Base-by-base conservation (phyloP, 2,797 vertebrate species). In the Microctenopoma steveboyesi region DNA sequence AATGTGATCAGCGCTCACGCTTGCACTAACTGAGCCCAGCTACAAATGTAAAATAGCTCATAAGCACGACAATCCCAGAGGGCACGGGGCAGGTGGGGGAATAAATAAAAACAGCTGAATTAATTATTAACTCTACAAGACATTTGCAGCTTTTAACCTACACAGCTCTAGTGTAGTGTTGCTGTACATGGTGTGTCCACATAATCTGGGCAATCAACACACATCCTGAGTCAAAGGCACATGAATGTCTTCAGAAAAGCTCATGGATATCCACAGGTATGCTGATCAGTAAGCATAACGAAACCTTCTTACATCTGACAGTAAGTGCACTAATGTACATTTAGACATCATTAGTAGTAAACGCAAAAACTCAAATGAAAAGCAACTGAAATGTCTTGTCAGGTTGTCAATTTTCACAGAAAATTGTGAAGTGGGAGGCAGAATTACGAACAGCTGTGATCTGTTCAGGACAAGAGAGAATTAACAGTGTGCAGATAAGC, bases 401-500 rank as follows among this genome's bases (percentile, higher is more conserved):
- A 16, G 42, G 18, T 28, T 74, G 53, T 65, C 22, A 47, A 33
- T 43, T 62, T 74, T 47, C 7, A 69, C 47, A 53, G 25, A 67
- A 48, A 74, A 54, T 18, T 73, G 28, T 37, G 8, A 69, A 45
- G 46, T 68, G 22, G 16, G 64, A 65, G 43, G 75, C 53, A 62
- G 63, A 49, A 76, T 48, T 64, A 55, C 78, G 72, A 79, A 69
- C 76, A 64, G 80, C 54, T 69, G 81, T 37, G 77, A 82, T 69
- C 35, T 86, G 81, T 72, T 78, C 63, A 74, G 84, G 74, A 69
- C 76, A 77, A 72, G 52, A 68, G 71, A 91, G 84, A 86, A 88
- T 92, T 87, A 90, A 85, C 78, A 74, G 67, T 69, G 80, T 79
- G 71, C 70, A 74, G 87, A 87, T 91, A 89, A 93, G 89, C 90